Percentiles rank a stretch among this genome's conserved stretches.
phyloP scores from a whole-genome alignment of 2,113 vertebrate species.

The Phocoena phocoena region DNA sequence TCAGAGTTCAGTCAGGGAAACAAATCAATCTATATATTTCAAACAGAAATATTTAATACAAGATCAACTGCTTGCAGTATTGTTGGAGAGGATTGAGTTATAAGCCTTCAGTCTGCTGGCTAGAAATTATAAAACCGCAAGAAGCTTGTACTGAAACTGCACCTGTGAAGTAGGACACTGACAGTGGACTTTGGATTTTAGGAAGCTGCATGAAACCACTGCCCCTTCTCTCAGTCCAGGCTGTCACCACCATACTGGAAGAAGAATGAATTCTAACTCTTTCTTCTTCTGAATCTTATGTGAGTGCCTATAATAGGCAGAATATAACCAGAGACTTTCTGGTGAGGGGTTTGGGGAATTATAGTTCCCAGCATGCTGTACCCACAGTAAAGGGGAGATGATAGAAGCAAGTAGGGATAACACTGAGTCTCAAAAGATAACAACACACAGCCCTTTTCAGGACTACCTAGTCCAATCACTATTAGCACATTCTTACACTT shows the following conservation, averaged over 20 bases:
- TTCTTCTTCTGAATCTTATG: background rate
- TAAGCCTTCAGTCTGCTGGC: background rate
- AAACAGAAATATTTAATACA: background rate
- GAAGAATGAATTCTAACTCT: background rate
- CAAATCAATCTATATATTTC: background rate
- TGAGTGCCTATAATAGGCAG: background rate
- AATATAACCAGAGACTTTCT: background rate
- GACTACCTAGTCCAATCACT: background rate
- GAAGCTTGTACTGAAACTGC: background rate
- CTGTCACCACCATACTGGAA: background rate
- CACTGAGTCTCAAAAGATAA: background rate
- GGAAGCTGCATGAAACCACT: background rate
- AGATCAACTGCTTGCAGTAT: background rate
- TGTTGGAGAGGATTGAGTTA: background rate
- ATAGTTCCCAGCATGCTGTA: background rate
- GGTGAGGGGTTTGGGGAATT: background rate
- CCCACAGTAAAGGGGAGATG: background rate
- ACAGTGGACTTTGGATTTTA: background rate
- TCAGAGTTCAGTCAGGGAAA: background rate
- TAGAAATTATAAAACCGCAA: background rate
- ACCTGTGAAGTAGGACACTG: background rate
- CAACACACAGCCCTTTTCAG: background rate
- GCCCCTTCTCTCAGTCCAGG: too few relatives aligned
- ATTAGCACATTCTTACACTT: background rate
- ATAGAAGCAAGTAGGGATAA: background rate